These are phyloP conservation scores for Cydia strobilella DNA, from an alignment of 1,140 invertebrate genomes.

Conservation along the genomic window DNA sequence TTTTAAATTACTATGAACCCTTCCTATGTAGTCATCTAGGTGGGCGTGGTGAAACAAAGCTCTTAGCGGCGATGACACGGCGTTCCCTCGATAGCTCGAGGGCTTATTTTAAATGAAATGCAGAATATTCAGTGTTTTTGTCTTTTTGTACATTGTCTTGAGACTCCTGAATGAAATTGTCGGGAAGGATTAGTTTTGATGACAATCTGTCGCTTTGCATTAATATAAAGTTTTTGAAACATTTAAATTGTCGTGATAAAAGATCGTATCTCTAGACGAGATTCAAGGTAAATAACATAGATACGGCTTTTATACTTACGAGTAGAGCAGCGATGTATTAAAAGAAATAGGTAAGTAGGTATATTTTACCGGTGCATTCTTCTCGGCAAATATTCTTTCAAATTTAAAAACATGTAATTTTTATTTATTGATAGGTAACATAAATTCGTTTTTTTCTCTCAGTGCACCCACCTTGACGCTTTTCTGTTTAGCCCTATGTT, in stretches of 20 bases:
- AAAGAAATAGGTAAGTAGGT: too few relatives aligned
- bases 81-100: conserved; percentile 54
- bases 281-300: too few relatives aligned
- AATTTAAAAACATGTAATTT: too few relatives aligned
- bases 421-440: too few relatives aligned
- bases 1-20: conserved; percentile 56
- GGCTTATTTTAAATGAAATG: conserved; percentile 44
- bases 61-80: conserved; percentile 66
- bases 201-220: conserved; percentile 11
- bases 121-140: conserved; percentile 16
- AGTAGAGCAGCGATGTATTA: too few relatives aligned
- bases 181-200: neutral
- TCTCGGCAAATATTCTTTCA: too few relatives aligned
- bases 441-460: too few relatives aligned
- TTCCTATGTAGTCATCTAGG: conserved; percentile 56
- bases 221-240: neutral
- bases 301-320: too few relatives aligned
- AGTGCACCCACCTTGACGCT: too few relatives aligned
- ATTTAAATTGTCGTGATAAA: neutral
- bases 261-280: neutral
- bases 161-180: conserved; percentile 11
- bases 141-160: conserved; percentile 19
- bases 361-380: too few relatives aligned
- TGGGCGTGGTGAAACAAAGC: conserved; percentile 69
- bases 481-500: too few relatives aligned